phyloP scores from a whole-genome alignment of 2,888 invertebrate species.

The Stenolophus ochropezus region DNA sequence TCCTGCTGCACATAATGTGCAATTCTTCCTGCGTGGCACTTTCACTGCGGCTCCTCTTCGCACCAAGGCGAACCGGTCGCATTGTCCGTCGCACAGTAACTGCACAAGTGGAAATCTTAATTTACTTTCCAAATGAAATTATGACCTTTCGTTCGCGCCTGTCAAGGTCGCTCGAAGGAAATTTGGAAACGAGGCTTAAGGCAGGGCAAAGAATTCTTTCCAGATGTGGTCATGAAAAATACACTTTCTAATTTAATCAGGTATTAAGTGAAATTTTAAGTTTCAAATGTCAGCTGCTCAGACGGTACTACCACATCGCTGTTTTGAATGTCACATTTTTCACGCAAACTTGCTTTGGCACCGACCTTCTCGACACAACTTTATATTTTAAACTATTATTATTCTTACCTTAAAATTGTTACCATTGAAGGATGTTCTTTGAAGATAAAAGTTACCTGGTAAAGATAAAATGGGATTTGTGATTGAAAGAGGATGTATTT shows the following conservation, averaged over 20 bases:
- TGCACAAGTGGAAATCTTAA: conserved; percentile 17
- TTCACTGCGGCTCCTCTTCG: not conserved
- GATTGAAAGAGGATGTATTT: conserved; percentile 34
- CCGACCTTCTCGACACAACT: too few relatives aligned
- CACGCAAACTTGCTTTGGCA: too few relatives aligned
- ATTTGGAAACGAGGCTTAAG: conserved; percentile 34
- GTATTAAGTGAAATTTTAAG: conserved; percentile 39
- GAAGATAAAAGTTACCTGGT: not conserved
- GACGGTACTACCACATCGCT: not conserved
- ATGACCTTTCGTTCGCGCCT: conserved; percentile 12
- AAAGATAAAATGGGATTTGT: not conserved
- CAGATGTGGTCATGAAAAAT: conserved; percentile 32
- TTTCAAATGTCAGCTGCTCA: conserved; percentile 33
- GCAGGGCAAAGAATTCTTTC: conserved; percentile 36
- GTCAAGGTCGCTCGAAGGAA: conserved; percentile 32
- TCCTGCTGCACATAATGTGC: not conserved
- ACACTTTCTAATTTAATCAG: conserved; percentile 39
- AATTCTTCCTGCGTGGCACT: not conserved
- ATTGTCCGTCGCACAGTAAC: not conserved
- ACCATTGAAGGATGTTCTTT: too few relatives aligned
- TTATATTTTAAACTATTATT: not conserved
- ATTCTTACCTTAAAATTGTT: too few relatives aligned
- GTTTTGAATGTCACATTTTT: not conserved
- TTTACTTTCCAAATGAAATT: conserved; percentile 43
- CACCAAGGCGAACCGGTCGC: not conserved